Evolutionary conservation across 2,113 vertebrate genomes (phyloP).

Genomic region (Pseudorhombus dupliciocellatus): DNA sequence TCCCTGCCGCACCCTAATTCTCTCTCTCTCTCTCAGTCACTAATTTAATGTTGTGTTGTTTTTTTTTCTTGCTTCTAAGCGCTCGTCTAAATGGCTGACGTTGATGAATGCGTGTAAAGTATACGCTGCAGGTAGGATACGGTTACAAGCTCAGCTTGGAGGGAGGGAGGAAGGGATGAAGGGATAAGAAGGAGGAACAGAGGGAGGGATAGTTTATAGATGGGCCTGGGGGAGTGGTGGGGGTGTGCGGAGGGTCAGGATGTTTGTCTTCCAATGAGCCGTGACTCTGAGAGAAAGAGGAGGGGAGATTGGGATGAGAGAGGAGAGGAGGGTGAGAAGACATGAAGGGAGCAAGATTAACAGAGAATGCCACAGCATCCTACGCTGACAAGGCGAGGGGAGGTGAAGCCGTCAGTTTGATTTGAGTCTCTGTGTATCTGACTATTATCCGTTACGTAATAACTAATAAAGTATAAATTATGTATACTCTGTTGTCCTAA

Average conservation of each 20-base stretch:
- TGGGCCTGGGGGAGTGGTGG: constrained; percentile 64
- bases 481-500: background rate
- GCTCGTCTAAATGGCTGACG: constrained; percentile 82
- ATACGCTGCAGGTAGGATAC: constrained; percentile 86
- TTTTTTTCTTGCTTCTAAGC: constrained; percentile 69
- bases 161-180: constrained; percentile 63
- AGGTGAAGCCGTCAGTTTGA: background rate
- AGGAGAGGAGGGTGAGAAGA: constrained; percentile 69
- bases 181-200: constrained; percentile 65
- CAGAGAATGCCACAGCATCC: constrained; percentile 55
- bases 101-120: constrained; percentile 88
- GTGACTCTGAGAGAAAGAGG: constrained; percentile 81
- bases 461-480: too few relatives aligned
- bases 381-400: constrained; percentile 19
- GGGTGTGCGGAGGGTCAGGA: constrained; percentile 77
- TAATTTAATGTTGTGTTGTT: constrained; percentile 74
- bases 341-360: constrained; percentile 63
- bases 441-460: background rate
- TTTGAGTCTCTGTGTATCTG: background rate
- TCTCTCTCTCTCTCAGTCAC: constrained; percentile 41
- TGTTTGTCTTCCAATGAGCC: constrained; percentile 87
- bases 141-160: constrained; percentile 82
- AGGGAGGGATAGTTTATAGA: constrained; percentile 76
- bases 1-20: background rate
- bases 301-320: constrained; percentile 74